Percentiles rank a stretch among this genome's conserved stretches.
These are phyloP conservation scores for Vicugna pacos DNA, from an alignment of 2,113 vertebrate species.

Conservation along the genomic window DNA sequence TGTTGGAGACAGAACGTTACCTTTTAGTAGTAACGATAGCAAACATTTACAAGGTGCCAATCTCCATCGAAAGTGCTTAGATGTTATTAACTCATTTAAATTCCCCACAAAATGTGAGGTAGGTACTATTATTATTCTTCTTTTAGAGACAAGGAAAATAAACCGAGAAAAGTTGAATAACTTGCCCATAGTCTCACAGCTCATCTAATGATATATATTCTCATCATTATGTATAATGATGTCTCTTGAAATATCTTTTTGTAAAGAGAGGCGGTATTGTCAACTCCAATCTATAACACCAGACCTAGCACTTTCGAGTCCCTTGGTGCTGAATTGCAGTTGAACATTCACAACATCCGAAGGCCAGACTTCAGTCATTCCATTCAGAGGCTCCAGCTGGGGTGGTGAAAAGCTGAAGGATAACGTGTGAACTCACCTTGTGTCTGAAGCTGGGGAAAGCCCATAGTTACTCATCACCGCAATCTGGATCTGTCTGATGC, in stretches of 20 bases:
- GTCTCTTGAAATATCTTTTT: too few relatives aligned
- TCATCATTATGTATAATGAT: background rate
- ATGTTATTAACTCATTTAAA: background rate
- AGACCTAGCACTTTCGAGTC: background rate
- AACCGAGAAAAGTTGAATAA: background rate
- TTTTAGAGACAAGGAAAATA: background rate
- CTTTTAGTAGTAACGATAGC: background rate
- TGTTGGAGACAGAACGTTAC: background rate
- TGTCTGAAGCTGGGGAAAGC: conserved; percentile 51
- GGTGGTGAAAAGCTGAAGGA: background rate
- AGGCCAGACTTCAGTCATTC: background rate
- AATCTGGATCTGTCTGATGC: conserved; percentile 53
- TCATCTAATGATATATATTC: background rate
- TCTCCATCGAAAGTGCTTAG: background rate
- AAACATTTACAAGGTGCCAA: background rate
- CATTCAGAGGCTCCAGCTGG: background rate
- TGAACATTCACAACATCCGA: background rate
- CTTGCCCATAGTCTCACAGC: background rate
- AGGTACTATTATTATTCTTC: background rate
- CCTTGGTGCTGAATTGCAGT: background rate
- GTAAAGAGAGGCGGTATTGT: background rate
- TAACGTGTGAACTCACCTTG: background rate
- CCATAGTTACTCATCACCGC: conserved; percentile 59
- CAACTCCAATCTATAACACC: background rate
- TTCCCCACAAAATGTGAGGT: background rate